Evolutionary conservation across 1,140 invertebrate species (phyloP).

Genomic region (Drosophila pectinifera): DNA sequence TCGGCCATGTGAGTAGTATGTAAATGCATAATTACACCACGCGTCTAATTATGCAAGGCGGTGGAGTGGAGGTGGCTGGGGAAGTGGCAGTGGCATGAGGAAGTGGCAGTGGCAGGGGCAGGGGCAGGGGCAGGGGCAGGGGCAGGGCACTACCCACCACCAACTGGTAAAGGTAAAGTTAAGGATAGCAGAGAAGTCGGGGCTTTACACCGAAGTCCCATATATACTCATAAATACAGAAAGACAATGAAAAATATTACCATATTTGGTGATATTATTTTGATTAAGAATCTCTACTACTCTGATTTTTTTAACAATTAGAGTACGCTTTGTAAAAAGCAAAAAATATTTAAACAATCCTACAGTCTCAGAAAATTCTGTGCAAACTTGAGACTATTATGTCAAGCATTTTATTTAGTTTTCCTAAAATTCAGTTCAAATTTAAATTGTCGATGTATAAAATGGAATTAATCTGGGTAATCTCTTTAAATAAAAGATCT

Average conservation of each 20-base stretch:
- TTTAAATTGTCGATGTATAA: no score
- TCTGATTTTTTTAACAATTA: neutral
- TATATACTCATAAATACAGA: neutral
- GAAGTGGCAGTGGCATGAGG: constrained; percentile 1
- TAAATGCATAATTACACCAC: constrained; percentile 68
- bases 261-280: no score
- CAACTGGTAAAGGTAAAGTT: constrained; percentile 17
- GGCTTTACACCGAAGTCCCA: neutral
- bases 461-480: no score
- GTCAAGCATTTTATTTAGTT: no score
- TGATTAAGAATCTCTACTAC: no score
- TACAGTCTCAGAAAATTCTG: no score
- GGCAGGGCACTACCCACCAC: constrained; percentile 10
- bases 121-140: neutral
- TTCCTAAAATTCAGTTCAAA: no score
- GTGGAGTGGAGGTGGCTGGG: constrained; percentile 1
- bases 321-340: neutral
- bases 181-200: constrained; percentile 9
- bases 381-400: no score
- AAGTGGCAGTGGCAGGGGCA: constrained; percentile 1
- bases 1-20: constrained; percentile 12
- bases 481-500: no score
- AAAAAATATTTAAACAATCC: no score
- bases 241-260: neutral
- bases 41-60: constrained; percentile 72